Evolutionary conservation across 2,113 vertebrate species (phyloP), one percentile per base, ranked within the genome.

Genomic region (Coturnix japonica): DNA sequence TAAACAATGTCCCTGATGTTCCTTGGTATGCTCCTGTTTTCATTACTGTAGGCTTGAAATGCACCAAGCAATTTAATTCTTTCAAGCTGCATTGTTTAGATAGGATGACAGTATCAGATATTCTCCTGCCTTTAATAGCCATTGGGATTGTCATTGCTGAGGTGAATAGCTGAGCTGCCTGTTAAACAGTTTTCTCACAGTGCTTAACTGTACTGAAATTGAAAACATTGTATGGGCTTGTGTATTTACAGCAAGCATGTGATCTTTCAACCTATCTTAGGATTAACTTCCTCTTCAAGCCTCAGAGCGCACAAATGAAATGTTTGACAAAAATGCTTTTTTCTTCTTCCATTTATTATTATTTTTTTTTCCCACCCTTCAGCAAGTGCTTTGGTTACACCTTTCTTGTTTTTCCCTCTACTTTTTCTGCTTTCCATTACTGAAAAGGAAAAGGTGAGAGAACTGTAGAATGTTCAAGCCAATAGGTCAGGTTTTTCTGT

Each of bases 81-180:
- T 73, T 81, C 74, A 81, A 84, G 81, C 87, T 96, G 92, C 73
- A 54, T 81, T 97, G 84, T 96, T 95, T 83, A 89, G 83, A 94
- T 93, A 94, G 74, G 70, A 59, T 89, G 85, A 51, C 71, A 74
- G 67, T 64, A 83, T 75, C 79, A 91, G 93, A 76, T 94, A 81
- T 86, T 86, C 76, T 51, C 70, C 80, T 61, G 54, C 54, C 39
- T 91, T 85, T 64, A 89, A 65, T 60, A 64, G 71, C 77, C 2
- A 2, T 49, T 84, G 89, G 80, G 87, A 91, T 91, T 86, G 87
- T 67, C 64, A n/a, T 9, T 94, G 83, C 84, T 44, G 64, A 89
- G 87, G 43, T 78, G 61, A 87, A 60, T 54, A 91, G 73, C 81
- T 94, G 90, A 95, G 90, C 76, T 94, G 95, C 93, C 93, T 93